Base-by-base conservation (phyloP, 2,888 invertebrate genomes). In the Dasysyrphus tricinctus region DNA sequence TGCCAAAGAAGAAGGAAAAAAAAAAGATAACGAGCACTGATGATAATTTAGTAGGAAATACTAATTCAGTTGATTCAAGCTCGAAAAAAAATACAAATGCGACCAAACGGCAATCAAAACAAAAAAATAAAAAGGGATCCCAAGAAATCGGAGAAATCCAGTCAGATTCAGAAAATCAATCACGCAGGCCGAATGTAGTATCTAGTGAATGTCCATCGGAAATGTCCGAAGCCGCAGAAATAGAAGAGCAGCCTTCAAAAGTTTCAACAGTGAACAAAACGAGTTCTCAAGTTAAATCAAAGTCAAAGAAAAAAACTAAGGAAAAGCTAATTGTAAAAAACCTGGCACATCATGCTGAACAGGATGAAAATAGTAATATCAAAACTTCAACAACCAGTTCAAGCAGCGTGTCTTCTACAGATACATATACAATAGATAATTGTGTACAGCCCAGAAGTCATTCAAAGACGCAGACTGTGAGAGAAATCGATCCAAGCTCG, bases 41-140 rank as follows among this genome's bases (percentile, higher is more conserved):
- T n/a, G 42, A 75, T 29, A 70, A 75, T 74, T 85, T 85, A 85
- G 85, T 85, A 85, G 73, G 11, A 8, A 80, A 77, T 80, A 85
- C 85, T 85, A 85, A 77, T 34, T 44, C 19, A 54, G 12, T 16
- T 57, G 29, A 67, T 61, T 69, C 70, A 4, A 69, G 39, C 42
- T 79, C 79, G 75, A 70, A 74, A 69, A 54, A 51, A 51, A 14
- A 4, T 16, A 19, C 7, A 29, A 44, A 37, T 7, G 37, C 34
- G 9, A 29, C 4, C 16, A 56, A 42, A 34, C 14, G 37, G 32
- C 12, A 63, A 32, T 2, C n/a, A 37, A 14, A 11, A 16, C 14
- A 14, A 69, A 44, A 14, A 39, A 61, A 24, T 5, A 61, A 24
- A 19, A 39, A 14, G 14, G 2, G 1, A 34, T 11, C n/a, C n/a